A percentile compares a stretch with the other conserved stretches of the same genome.
Evolutionary conservation across 2,888 invertebrate genomes (phyloP).

Genomic region (Dugesia japonica): DNA sequence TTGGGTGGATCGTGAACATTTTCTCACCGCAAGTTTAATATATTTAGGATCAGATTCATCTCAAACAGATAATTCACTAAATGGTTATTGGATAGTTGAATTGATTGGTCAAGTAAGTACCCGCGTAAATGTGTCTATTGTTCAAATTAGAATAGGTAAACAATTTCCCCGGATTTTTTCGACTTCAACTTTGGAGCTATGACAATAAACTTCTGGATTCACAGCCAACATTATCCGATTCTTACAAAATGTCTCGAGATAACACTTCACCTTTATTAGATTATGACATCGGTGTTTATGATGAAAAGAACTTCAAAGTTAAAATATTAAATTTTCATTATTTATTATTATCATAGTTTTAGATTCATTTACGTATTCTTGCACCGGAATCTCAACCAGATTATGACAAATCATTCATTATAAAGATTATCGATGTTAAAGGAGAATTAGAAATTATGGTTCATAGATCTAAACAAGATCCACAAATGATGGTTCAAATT

Average conservation of each 20-base stretch:
- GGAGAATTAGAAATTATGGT: conserved; percentile 26
- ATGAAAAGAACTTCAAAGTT: conserved; percentile 23
- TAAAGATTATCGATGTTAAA: background rate
- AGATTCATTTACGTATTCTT: background rate
- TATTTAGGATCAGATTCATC: background rate
- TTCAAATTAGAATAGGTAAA: background rate
- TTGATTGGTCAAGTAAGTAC: conserved; percentile 6
- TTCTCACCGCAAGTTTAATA: conserved; percentile 20
- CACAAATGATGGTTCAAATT: background rate
- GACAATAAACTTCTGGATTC: background rate
- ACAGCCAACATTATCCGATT: background rate
- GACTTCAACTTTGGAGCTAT: conserved; percentile 26
- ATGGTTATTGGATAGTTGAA: background rate
- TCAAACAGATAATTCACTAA: background rate
- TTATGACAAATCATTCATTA: conserved; percentile 16
- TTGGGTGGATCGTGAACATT: conserved; percentile 16
- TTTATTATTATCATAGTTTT: background rate
- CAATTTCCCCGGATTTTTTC: conserved; percentile 21
- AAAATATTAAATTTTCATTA: background rate
- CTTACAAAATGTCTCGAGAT: background rate
- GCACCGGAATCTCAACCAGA: conserved; percentile 20
- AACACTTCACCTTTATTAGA: background rate
- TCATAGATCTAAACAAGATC: background rate
- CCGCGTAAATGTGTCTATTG: too few species aligned
- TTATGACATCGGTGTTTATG: conserved; percentile 21